Evolutionary conservation across 2,888 invertebrate species (phyloP).

Genomic region (Clostera curtula): DNA sequence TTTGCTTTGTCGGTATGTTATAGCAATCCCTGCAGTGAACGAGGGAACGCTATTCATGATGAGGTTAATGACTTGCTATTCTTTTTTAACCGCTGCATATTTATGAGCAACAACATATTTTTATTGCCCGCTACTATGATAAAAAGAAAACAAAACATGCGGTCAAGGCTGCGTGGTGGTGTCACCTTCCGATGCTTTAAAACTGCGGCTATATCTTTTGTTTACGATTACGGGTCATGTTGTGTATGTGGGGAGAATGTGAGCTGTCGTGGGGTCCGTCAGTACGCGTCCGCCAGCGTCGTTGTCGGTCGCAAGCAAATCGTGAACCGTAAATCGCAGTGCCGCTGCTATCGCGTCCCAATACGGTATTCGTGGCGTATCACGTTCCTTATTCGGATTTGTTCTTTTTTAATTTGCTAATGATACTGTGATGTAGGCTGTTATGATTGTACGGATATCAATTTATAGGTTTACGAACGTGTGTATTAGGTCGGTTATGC

Average conservation of each 20-base stretch:
- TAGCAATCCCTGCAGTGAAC: too few relatives aligned
- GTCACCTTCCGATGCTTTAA: constrained; percentile 7
- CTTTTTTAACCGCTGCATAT: constrained; percentile 4
- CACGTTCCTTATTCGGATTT: constrained; percentile 25
- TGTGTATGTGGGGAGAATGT: constrained; percentile 13
- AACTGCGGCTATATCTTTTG: constrained; percentile 20
- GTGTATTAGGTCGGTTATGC: too few relatives aligned
- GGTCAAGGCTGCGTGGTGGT: constrained; percentile 10
- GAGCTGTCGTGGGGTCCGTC: constrained; percentile 16
- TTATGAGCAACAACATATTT: constrained; percentile 12
- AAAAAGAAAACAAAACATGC: constrained; percentile 9
- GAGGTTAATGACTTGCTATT: constrained; percentile 1
- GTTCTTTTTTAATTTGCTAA: constrained; percentile 5
- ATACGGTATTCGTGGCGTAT: constrained; percentile 18
- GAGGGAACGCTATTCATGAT: constrained; percentile 5
- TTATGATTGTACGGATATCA: constrained; percentile 10
- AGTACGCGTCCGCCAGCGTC: constrained; percentile 30
- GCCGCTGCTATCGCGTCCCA: constrained; percentile 15
- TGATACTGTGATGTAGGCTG: constrained; percentile 16
- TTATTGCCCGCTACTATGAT: constrained; percentile 9
- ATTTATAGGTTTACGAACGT: not conserved
- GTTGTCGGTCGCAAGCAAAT: constrained; percentile 21
- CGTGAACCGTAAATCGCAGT: constrained; percentile 5
- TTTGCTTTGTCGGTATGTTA: constrained; percentile 1
- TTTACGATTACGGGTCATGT: constrained; percentile 20